Evolutionary conservation across 2,797 vertebrate genomes (phyloP).

Genomic region (Cyclura pinguis): DNA sequence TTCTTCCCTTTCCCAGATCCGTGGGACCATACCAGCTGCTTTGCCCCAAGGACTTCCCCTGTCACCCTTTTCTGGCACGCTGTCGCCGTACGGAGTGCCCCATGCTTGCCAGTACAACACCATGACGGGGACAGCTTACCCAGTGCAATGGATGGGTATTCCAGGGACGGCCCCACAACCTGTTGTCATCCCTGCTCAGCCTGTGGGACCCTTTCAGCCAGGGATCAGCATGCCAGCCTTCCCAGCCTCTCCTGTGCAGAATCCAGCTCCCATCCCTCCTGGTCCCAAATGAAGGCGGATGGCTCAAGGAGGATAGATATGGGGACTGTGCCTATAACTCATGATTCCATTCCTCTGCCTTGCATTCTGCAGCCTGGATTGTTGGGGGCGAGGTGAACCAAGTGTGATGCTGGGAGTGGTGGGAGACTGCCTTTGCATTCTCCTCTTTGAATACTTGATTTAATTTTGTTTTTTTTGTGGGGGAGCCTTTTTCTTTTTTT

Average conservation of each 20-base stretch:
- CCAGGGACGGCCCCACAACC: slow-evolving; percentile 66
- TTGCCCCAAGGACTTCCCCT: slow-evolving; percentile 79
- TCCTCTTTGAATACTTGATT: slow-evolving; percentile 77
- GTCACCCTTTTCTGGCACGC: slow-evolving; percentile 72
- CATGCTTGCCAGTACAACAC: slow-evolving; percentile 74
- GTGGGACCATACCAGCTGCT: slow-evolving; percentile 71
- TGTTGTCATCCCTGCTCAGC: slow-evolving; percentile 65
- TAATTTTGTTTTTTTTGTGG: slow-evolving; percentile 31
- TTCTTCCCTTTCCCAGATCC: slow-evolving; percentile 76
- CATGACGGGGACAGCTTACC: slow-evolving; percentile 66
- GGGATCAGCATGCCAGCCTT: slow-evolving; percentile 71
- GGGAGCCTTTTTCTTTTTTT: slow-evolving; percentile 25
- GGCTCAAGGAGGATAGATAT: slow-evolving; percentile 45
- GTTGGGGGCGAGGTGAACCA: not conserved
- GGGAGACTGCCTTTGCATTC: slow-evolving; percentile 49
- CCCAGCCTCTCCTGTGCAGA: slow-evolving; percentile 68
- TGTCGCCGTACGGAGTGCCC: slow-evolving; percentile 84
- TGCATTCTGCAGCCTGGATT: slow-evolving; percentile 53
- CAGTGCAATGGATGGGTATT: slow-evolving; percentile 74
- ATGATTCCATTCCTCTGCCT: slow-evolving; percentile 52
- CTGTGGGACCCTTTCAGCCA: slow-evolving; percentile 70
- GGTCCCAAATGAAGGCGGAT: slow-evolving; percentile 73
- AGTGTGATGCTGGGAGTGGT: slow-evolving; percentile 4
- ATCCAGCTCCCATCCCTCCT: slow-evolving; percentile 70
- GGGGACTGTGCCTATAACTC: slow-evolving; percentile 51